These are phyloP conservation scores for Rhineura floridana DNA, from an alignment of 2,113 vertebrate species.

Conservation along the genomic window DNA sequence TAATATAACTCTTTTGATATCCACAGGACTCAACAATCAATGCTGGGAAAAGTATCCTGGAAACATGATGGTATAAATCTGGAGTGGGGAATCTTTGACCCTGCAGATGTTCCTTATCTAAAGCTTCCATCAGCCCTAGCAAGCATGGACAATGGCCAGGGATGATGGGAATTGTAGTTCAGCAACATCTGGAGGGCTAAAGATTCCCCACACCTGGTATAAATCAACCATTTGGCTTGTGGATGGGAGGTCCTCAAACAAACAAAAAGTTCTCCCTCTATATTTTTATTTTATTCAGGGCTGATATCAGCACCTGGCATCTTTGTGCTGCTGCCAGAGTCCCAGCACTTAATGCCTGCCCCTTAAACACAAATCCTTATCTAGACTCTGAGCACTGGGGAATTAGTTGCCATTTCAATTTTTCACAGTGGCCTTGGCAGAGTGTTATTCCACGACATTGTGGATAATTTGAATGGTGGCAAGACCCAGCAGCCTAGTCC, in stretches of 20 bases:
- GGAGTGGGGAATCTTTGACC: no score
- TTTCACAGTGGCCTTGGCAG: not conserved
- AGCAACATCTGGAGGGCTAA: no score
- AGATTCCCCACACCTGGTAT: no score
- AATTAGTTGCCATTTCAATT: not conserved
- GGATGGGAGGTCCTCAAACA: not conserved
- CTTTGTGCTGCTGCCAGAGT: not conserved
- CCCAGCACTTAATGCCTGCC: not conserved
- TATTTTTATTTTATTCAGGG: not conserved
- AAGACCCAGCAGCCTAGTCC: not conserved
- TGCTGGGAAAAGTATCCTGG: no score
- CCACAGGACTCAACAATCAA: not conserved
- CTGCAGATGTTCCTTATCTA: no score
- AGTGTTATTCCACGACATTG: not conserved
- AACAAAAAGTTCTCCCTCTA: fast-evolving
- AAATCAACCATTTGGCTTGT: no score
- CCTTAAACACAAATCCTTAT: not conserved
- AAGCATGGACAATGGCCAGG: no score
- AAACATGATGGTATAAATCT: no score
- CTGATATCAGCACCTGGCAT: no score
- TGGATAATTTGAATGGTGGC: not conserved
- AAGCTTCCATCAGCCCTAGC: no score
- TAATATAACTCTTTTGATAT: not conserved
- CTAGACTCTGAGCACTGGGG: no score
- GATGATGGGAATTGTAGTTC: no score